These are phyloP conservation scores for Vidua chalybeata DNA, from an alignment of 2,113 vertebrate genomes.

Conservation along the genomic window DNA sequence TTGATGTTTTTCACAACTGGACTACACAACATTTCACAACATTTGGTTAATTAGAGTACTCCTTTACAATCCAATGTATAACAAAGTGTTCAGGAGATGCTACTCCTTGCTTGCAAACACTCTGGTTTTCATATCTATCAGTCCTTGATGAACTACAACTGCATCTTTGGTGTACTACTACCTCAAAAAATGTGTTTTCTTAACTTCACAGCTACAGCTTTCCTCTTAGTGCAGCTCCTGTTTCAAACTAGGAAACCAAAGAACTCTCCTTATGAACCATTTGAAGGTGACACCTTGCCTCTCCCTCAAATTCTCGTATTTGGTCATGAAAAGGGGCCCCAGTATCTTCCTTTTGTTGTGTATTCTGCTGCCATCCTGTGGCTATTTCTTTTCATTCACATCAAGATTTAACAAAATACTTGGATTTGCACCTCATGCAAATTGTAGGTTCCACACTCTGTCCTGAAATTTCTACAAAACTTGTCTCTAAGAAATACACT, in stretches of 20 bases:
- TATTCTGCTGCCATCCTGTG: slow-evolving; percentile 68
- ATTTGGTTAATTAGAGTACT: neutral
- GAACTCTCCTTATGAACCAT: neutral
- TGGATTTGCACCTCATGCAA: neutral
- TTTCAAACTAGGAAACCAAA: neutral
- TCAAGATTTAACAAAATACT: neutral
- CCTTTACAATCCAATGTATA: neutral
- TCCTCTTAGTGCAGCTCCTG: neutral
- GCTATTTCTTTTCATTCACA: slow-evolving; percentile 4
- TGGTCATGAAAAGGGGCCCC: neutral
- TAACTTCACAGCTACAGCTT: neutral
- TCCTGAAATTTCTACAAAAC: neutral
- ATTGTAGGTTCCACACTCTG: neutral
- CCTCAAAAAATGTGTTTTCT: neutral
- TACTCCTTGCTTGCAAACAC: neutral
- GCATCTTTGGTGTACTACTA: neutral
- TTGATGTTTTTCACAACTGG: neutral
- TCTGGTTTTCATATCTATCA: neutral
- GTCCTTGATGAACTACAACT: neutral
- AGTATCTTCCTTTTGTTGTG: neutral
- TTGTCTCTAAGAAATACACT: neutral
- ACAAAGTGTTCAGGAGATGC: neutral
- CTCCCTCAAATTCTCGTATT: neutral
- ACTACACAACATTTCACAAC: neutral
- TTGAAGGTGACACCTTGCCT: neutral